A percentile compares a stretch with the other conserved stretches of the same genome.
Evolutionary conservation across 2,113 vertebrate species (phyloP).

Genomic region (Lonchura striata): DNA sequence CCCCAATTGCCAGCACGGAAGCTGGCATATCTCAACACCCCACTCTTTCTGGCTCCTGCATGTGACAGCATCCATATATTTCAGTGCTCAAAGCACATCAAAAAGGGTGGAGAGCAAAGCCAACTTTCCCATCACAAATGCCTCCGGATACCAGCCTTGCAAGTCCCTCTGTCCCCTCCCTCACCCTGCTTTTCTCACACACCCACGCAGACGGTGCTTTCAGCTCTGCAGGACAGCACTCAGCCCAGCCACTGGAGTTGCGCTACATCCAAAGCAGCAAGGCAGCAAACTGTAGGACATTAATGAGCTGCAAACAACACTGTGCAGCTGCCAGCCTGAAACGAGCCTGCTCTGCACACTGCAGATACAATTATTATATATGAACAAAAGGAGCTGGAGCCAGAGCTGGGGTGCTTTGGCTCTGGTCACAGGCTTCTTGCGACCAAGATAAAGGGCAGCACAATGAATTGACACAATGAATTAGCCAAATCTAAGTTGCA

Average conservation of each 20-base stretch:
- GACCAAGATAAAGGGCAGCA: conserved; percentile 30
- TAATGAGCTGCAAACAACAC: conserved; percentile 55
- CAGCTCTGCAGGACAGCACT: neutral
- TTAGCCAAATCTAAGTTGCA: neutral
- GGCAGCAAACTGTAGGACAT: conserved; percentile 51
- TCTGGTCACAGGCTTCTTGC: neutral
- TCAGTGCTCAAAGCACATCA: neutral
- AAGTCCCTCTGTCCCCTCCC: neutral
- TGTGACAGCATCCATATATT: neutral
- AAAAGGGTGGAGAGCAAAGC: neutral
- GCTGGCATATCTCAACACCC: neutral
- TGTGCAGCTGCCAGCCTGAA: conserved; percentile 51
- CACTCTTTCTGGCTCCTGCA: neutral
- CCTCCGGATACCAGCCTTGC: fast-evolving
- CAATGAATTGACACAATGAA: neutral
- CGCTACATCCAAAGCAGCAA: conserved; percentile 1
- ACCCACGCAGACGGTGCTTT: neutral
- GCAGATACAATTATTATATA: conserved; percentile 22
- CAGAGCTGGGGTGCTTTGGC: neutral
- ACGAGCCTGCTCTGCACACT: neutral
- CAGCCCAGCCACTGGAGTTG: neutral
- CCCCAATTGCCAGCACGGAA: fast-evolving
- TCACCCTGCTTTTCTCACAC: neutral
- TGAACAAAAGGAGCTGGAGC: conserved; percentile 18
- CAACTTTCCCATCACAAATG: neutral